Conservation (phyloP, 2,888 invertebrate species). For the Branchipolynoe longqiensis region DNA sequence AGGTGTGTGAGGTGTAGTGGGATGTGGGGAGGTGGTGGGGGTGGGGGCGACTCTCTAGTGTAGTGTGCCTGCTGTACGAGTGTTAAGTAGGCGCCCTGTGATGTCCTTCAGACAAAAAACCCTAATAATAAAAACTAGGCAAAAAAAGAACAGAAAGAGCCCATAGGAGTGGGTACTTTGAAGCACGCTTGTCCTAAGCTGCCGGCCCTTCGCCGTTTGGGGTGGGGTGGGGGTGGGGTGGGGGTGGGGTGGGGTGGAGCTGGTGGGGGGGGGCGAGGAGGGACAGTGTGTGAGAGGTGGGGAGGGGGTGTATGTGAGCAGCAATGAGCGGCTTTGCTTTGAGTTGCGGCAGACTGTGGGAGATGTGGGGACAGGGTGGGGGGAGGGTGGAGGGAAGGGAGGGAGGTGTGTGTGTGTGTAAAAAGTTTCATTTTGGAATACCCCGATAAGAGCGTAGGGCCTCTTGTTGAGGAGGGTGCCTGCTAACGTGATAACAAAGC, state of each 20-base stretch:
- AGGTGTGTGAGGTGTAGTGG: too few relatives aligned
- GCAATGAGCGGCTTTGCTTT: slow-evolving; percentile 46
- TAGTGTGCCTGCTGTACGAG: slow-evolving; percentile 36
- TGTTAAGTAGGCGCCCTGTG: slow-evolving; percentile 44
- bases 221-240: neutral
- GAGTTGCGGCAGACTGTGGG: too few relatives aligned
- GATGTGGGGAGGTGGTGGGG: too few relatives aligned
- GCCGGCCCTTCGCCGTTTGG: slow-evolving; percentile 44
- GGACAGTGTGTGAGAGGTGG: too few relatives aligned
- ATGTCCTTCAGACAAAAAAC: slow-evolving; percentile 38
- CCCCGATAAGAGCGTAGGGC: slow-evolving; percentile 46
- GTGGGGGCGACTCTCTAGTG: slow-evolving; percentile 41
- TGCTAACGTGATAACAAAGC: slow-evolving; percentile 52
- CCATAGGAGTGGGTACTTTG: slow-evolving; percentile 49
- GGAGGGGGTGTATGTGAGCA: too few relatives aligned
- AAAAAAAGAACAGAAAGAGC: too few relatives aligned
- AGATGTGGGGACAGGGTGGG: too few relatives aligned
- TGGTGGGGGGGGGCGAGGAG: too few relatives aligned
- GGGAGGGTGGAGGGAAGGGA: too few relatives aligned
- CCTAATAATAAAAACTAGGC: too few relatives aligned
- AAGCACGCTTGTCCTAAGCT: slow-evolving; percentile 42
- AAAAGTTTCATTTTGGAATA: slow-evolving; percentile 51
- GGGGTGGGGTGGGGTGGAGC: too few relatives aligned
- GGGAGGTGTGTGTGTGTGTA: slow-evolving; percentile 11
- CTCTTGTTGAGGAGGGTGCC: slow-evolving; percentile 28